Conservation (phyloP, 2,888 invertebrate species). For the Melanostoma scalare region DNA sequence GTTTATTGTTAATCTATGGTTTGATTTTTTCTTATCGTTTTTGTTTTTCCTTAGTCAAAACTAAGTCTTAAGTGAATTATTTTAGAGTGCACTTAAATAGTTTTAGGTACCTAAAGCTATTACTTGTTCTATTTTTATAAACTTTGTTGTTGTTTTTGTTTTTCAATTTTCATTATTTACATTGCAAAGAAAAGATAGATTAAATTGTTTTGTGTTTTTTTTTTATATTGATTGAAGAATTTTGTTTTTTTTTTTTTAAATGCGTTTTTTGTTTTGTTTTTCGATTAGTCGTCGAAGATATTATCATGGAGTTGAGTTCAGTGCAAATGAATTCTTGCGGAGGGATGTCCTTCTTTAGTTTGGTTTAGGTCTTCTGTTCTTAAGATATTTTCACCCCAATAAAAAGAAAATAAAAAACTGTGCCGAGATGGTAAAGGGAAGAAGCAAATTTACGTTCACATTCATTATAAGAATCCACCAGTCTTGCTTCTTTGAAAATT, state of each 20-base stretch:
- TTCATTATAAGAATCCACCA: too few species aligned
- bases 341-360: too few species aligned
- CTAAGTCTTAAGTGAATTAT: conserved; percentile 60
- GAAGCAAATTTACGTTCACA: too few species aligned
- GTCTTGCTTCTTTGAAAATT: too few species aligned
- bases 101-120: conserved; percentile 58
- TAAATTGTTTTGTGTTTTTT: conserved; percentile 26
- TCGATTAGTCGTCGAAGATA: conserved; percentile 34
- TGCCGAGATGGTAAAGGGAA: too few species aligned
- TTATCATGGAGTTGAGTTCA: too few species aligned
- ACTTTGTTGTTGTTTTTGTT: conserved; percentile 31
- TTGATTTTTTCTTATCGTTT: conserved; percentile 2
- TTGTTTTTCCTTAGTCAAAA: conserved; percentile 53
- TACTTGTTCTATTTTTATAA: conserved; percentile 36
- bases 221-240: conserved; percentile 70
- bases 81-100: conserved; percentile 65
- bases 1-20: conserved; percentile 5
- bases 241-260: conserved; percentile 58
- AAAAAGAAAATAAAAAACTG: too few species aligned
- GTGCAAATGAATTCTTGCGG: too few species aligned
- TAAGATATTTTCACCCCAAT: too few species aligned
- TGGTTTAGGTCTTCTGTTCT: too few species aligned
- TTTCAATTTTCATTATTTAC: conserved; percentile 50
- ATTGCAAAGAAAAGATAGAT: conserved; percentile 48
- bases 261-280: conserved; percentile 74